Evolutionary conservation across 2,888 invertebrate genomes (phyloP).

Genomic region (Stenotaenia linearis): DNA sequence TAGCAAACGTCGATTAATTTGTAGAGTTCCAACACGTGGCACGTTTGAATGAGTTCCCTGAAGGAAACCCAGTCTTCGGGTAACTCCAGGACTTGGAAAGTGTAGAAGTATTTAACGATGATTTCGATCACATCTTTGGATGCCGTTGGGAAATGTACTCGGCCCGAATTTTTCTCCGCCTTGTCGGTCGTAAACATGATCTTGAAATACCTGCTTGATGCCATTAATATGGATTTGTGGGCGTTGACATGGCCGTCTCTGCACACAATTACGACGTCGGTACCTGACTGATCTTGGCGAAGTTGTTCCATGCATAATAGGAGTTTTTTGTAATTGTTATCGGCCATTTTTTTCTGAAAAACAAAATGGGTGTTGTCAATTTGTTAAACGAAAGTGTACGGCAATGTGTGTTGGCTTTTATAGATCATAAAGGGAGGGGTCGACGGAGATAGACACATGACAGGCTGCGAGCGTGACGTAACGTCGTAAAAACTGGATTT

Average conservation of each 20-base stretch:
- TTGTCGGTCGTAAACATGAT: neutral
- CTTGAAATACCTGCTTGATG: neutral
- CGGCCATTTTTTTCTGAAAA: too few relatives aligned
- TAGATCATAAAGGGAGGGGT: too few relatives aligned
- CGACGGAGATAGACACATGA: too few relatives aligned
- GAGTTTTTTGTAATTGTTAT: too few relatives aligned
- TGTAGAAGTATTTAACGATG: neutral
- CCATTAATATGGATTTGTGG: neutral
- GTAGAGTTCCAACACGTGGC: neutral
- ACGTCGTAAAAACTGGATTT: too few relatives aligned
- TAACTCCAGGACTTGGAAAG: neutral
- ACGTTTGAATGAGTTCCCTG: neutral
- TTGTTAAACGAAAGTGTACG: too few relatives aligned
- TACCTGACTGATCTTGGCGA: neutral
- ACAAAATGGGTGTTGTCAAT: too few relatives aligned
- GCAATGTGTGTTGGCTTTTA: too few relatives aligned
- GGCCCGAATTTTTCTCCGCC: neutral
- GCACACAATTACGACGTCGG: neutral
- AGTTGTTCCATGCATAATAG: too few relatives aligned
- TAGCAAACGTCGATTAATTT: neutral
- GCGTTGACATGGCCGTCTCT: neutral
- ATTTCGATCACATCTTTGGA: neutral
- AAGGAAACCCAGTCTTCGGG: neutral
- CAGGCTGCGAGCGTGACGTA: too few relatives aligned
- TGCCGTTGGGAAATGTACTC: neutral